Percentiles rank a stretch among this genome's conserved stretches.
Evolutionary conservation across 1,140 invertebrate species (phyloP).

Genomic region (Papilio polytes): DNA sequence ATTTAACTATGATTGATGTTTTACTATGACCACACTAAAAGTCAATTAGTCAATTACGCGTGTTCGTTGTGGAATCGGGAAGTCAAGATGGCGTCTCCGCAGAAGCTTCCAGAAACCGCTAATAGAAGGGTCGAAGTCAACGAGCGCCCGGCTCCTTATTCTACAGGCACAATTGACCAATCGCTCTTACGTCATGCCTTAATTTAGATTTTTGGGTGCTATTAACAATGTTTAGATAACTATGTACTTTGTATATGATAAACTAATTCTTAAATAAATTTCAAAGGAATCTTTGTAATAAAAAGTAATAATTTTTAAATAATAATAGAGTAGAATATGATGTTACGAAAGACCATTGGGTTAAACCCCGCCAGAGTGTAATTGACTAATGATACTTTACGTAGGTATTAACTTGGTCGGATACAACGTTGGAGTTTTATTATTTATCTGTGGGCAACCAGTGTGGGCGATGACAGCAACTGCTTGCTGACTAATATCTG

Average conservation of each 20-base stretch:
- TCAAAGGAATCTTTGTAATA: no score
- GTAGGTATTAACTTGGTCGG: not conserved
- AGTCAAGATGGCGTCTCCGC: slow-evolving; percentile 41
- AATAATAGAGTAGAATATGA: not conserved
- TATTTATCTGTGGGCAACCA: not conserved
- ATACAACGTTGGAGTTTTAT: slow-evolving; percentile 21
- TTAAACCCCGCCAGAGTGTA: not conserved
- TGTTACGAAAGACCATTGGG: not conserved
- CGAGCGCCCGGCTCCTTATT: slow-evolving; percentile 56
- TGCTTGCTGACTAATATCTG: slow-evolving; percentile 43
- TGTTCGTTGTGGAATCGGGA: not conserved
- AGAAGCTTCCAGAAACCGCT: slow-evolving; percentile 60
- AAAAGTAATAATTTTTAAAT: not conserved
- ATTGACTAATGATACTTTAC: not conserved
- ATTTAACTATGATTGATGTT: not conserved
- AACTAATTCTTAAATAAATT: not conserved
- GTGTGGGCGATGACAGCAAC: slow-evolving; percentile 24
- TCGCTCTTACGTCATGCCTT: slow-evolving; percentile 8
- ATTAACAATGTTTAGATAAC: not conserved
- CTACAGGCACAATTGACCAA: slow-evolving; percentile 49
- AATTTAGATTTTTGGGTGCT: slow-evolving; percentile 12
- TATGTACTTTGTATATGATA: not conserved
- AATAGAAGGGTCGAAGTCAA: slow-evolving; percentile 65
- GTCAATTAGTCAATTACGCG: slow-evolving; percentile 21
- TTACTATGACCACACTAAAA: not conserved